Evolutionary conservation across 2,113 vertebrate species (phyloP).

Genomic region (Pelvicachromis taeniatus): DNA sequence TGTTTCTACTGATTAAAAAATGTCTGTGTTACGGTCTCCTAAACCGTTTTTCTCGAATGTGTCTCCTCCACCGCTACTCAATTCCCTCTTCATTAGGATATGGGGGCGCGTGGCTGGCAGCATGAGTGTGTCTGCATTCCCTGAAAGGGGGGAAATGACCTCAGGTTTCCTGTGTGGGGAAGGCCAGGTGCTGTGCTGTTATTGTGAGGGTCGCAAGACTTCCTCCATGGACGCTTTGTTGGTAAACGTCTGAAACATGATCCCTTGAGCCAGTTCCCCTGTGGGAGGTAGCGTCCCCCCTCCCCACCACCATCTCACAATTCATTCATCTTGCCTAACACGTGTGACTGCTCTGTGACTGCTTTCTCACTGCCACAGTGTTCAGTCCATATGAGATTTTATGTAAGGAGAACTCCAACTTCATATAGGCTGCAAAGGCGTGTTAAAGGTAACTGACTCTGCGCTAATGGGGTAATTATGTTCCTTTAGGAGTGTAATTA

Average conservation of each 20-base stretch:
- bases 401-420: slow-evolving; percentile 25
- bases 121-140: slow-evolving; percentile 52
- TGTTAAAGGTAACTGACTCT: slow-evolving; percentile 38
- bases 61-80: background rate
- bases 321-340: slow-evolving; percentile 30
- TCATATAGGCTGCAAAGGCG: slow-evolving; percentile 26
- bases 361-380: background rate
- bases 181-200: slow-evolving; percentile 66
- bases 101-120: slow-evolving; percentile 51
- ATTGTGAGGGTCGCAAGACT: slow-evolving; percentile 62
- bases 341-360: background rate
- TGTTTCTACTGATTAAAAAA: background rate
- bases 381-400: background rate
- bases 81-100: background rate
- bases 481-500: slow-evolving; percentile 56
- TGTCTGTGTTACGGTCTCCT: slow-evolving; percentile 21
- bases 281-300: slow-evolving; percentile 44
- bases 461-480: slow-evolving; percentile 62
- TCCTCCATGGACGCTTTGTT: slow-evolving; percentile 67
- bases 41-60: background rate
- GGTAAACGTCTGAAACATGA: slow-evolving; percentile 71
- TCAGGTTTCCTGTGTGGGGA: slow-evolving; percentile 67
- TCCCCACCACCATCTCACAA: slow-evolving; percentile 5
- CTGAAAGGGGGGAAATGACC: slow-evolving; percentile 66
- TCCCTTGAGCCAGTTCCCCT: slow-evolving; percentile 48